Evolutionary conservation across 2,888 invertebrate genomes (phyloP), one percentile per base, ranked within the genome.

Genomic region (Drosophila meridiana): DNA sequence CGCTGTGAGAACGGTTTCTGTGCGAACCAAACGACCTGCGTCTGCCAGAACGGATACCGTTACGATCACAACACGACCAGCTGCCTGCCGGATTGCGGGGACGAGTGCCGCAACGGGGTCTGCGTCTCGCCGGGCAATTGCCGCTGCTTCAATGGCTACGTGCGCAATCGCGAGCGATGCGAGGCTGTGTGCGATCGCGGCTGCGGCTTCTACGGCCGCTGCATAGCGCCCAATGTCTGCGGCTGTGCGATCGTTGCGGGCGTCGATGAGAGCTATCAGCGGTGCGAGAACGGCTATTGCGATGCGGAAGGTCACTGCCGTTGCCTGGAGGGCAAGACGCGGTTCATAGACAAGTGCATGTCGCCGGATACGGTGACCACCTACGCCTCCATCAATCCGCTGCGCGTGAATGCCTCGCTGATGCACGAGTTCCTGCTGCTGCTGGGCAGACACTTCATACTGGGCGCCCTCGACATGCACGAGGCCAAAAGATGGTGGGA

Each of bases 1-100:
- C 92, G 91, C 63, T 92, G 93, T 47, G 91, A 91, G 48, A 91
- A 94, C 83, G 94, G 94, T n/a, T 91, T 92, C 61, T 94, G 94
- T 74, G 89, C 93, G 0, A 93, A 91, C 45, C 92, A 92, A 0
- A 92, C 93, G 14, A 90, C 90, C 0, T 95, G 95, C 68, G 90
- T 93, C 5, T 95, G 95, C 71, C 89, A 92, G 48, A 83, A 89
- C 61, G 94, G 93, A 2, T 94, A 93, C 86, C 82, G 78, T 0
- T 92, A 90, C 56, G 90, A 91, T 61, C 59, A 67, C 3, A 86
- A 88, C 14, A 92, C 89, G 7, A 91, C 89, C n/a, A 83, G 82
- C 6, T 93, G 93, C 48, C 73, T 90, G 55, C 92, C 93, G 2
- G 82, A 91, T 30, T 93, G 93, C 53, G 86, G 82, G 0, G 83